Percentiles rank a stretch among this genome's conserved stretches.
These are phyloP conservation scores for Belgica antarctica DNA, from an alignment of 2,888 invertebrate species.

Conservation along the genomic window DNA sequence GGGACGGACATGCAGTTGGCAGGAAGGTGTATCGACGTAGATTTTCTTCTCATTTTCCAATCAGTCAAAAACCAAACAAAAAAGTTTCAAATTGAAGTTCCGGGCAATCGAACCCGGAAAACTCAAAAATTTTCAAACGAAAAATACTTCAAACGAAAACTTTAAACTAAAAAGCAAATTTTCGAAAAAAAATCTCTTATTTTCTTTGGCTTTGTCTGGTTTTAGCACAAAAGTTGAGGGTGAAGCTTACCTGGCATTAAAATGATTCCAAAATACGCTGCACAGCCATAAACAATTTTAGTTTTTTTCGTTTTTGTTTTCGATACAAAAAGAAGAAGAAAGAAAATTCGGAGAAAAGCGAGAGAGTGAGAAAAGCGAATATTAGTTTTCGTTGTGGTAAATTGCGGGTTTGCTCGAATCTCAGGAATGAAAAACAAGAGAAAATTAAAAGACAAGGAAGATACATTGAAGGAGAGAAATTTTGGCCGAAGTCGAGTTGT, in stretches of 20 bases:
- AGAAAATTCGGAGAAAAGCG: slow-evolving; percentile 57
- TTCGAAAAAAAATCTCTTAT: no score
- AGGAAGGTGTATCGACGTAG: not conserved
- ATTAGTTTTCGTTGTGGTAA: not conserved
- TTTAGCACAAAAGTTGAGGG: slow-evolving; percentile 4
- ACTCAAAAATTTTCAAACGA: no score
- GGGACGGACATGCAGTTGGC: not conserved
- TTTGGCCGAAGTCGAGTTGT: not conserved
- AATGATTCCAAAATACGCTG: slow-evolving; percentile 99
- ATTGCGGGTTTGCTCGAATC: not conserved
- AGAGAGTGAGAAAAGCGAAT: slow-evolving; percentile 67
- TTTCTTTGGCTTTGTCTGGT: no score
- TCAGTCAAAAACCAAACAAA: slow-evolving; percentile 8
- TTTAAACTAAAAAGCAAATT: not conserved
- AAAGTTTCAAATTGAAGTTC: no score
- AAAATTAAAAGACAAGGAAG: not conserved
- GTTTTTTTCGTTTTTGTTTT: slow-evolving; percentile 17
- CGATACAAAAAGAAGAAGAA: not conserved
- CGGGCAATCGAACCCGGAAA: not conserved
- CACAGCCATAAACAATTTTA: slow-evolving; percentile 46
- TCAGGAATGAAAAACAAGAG: not conserved
- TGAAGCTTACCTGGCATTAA: slow-evolving; percentile 91
- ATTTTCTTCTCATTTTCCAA: not conserved
- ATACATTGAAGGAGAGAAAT: not conserved
- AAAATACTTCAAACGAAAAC: no score